phyloP scores from a whole-genome alignment of 2,797 vertebrate species.

The Phataginus tetradactyla region DNA sequence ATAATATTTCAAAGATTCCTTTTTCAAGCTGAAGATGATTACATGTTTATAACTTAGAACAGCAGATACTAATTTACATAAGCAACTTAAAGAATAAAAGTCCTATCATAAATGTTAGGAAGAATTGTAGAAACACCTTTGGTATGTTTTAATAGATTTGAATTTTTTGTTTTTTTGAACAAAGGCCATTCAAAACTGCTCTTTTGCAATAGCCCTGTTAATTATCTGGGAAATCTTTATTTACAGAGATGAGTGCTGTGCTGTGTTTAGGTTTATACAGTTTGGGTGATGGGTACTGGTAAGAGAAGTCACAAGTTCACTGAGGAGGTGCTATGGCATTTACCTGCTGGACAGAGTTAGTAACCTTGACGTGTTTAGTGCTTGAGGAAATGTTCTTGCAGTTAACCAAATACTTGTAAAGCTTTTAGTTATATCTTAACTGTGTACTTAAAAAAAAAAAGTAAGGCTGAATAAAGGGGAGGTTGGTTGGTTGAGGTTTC shows the following conservation, averaged over 20 bases:
- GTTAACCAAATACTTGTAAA: neutral
- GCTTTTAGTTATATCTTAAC: neutral
- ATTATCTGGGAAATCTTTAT: neutral
- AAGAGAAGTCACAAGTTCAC: neutral
- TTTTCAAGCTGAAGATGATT: conserved; percentile 52
- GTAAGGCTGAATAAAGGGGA: neutral
- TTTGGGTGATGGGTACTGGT: neutral
- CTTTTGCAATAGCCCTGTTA: neutral
- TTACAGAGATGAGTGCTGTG: neutral
- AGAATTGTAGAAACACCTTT: neutral
- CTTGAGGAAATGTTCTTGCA: neutral
- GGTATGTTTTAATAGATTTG: neutral
- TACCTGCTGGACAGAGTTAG: neutral
- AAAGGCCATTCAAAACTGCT: neutral
- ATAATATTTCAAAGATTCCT: conserved; percentile 49
- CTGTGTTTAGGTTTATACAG: neutral
- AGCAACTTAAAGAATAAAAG: conserved; percentile 61
- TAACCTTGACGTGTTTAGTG: neutral
- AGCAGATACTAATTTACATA: conserved; percentile 44
- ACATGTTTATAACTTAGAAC: neutral
- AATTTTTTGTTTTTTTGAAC: conserved; percentile 5
- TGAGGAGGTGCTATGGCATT: neutral
- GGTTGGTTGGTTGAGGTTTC: neutral
- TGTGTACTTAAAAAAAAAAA: neutral
- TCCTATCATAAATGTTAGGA: neutral